phyloP scores from a whole-genome alignment of 1,140 invertebrate species.

The Trachymyrmex cornetzi region DNA sequence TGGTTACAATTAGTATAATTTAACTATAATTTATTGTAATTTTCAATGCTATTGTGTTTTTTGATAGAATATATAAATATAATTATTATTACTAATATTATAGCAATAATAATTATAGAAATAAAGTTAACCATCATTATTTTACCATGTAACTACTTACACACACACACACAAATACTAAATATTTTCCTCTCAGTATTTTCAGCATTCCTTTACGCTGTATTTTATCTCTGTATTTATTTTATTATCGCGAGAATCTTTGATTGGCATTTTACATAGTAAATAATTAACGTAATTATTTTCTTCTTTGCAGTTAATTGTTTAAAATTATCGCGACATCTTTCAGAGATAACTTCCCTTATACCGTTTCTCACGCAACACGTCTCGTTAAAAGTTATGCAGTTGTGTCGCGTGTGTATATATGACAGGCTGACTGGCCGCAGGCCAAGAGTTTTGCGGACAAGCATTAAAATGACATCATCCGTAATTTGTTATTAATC shows the following conservation, averaged over 20 bases:
- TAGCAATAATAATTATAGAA: too few relatives aligned
- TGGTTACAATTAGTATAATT: too few relatives aligned
- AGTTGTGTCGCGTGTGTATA: constrained; percentile 2
- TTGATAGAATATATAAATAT: too few relatives aligned
- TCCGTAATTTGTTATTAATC: constrained; percentile 61
- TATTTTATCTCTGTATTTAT: neutral
- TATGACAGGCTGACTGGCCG: neutral
- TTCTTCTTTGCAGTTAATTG: constrained; percentile 4
- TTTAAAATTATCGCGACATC: constrained; percentile 26
- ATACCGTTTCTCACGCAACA: constrained; percentile 27
- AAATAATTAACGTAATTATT: neutral
- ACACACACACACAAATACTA: too few relatives aligned
- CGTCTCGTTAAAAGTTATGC: neutral
- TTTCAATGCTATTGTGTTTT: too few relatives aligned
- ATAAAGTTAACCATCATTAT: too few relatives aligned
- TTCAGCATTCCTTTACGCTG: neutral
- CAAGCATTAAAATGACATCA: constrained; percentile 49
- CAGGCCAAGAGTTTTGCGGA: neutral
- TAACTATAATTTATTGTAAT: too few relatives aligned
- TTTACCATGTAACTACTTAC: too few relatives aligned
- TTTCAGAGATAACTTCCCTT: constrained; percentile 17
- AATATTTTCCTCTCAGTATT: too few relatives aligned
- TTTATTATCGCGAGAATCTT: constrained; percentile 7
- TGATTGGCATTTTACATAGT: neutral
- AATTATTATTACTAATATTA: too few relatives aligned